Percentiles rank a stretch among this genome's conserved stretches.
Conservation (phyloP, 2,797 vertebrate species). For the Threskiornis aethiopicus region DNA sequence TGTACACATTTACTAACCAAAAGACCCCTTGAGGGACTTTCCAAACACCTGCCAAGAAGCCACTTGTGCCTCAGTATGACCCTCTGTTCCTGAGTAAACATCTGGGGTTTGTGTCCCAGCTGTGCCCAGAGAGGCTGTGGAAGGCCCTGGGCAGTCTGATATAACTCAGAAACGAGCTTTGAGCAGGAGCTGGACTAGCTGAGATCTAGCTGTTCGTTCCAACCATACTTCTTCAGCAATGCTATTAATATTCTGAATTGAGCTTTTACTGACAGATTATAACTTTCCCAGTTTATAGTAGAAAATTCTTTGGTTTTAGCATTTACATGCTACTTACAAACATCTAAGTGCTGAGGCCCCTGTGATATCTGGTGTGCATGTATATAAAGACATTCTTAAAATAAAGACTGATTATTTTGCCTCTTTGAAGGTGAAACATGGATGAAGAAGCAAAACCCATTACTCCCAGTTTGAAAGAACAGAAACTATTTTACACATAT, state of each 20-base stretch:
- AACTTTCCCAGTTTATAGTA: background rate
- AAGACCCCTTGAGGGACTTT: background rate
- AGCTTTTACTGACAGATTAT: background rate
- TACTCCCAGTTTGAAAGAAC: background rate
- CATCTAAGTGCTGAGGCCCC: no score
- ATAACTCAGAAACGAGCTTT: background rate
- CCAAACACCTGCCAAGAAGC: background rate
- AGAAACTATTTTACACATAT: background rate
- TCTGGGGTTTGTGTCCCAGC: background rate
- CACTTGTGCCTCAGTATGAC: background rate
- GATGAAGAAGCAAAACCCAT: background rate
- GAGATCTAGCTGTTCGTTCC: background rate
- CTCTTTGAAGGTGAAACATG: background rate
- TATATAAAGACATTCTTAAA: background rate
- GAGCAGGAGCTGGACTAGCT: background rate
- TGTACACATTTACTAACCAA: background rate
- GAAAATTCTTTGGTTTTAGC: background rate
- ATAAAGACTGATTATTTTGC: background rate
- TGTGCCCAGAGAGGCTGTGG: background rate
- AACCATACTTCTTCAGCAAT: background rate
- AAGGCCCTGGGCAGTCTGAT: background rate
- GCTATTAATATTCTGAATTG: background rate
- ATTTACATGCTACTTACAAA: background rate
- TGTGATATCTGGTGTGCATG: accelerated
- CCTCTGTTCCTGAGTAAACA: background rate